Percentiles rank a stretch among this genome's conserved stretches.
phyloP scores from a whole-genome alignment of 2,797 vertebrate species.

The Ataeniobius toweri region DNA sequence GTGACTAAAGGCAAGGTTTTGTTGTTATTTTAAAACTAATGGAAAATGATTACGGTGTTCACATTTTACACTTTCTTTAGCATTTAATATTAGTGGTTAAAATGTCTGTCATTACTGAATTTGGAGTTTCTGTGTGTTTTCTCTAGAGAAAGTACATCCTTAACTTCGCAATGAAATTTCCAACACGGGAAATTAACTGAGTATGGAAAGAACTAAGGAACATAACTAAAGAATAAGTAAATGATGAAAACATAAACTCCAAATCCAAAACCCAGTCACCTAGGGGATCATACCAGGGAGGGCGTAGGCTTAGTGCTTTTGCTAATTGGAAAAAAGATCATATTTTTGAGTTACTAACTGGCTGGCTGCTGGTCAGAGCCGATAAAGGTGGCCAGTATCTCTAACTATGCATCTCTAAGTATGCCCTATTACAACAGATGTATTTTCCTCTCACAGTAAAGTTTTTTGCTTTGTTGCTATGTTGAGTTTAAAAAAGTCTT shows the following conservation, averaged over 20 bases:
- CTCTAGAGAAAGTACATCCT: not conserved
- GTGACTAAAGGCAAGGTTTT: not conserved
- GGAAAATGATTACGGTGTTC: not conserved
- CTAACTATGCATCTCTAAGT: not conserved
- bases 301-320: not conserved
- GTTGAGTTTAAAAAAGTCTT: not conserved
- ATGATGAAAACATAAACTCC: too few relatives aligned
- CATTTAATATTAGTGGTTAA: not conserved
- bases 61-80: not conserved
- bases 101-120: not conserved
- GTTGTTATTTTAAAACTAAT: not conserved
- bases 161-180: not conserved
- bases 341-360: not conserved
- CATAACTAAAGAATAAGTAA: too few relatives aligned
- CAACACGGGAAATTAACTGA: not conserved
- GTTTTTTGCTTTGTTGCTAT: conserved; percentile 3
- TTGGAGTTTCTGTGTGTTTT: not conserved
- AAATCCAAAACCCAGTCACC: too few relatives aligned
- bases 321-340: not conserved
- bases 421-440: not conserved
- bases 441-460: not conserved
- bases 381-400: not conserved
- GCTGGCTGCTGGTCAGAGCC: not conserved
- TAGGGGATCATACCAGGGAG: too few relatives aligned
- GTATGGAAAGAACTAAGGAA: too few relatives aligned